phyloP scores from a whole-genome alignment of 2,888 invertebrate genomes.

The Thera obeliscata region DNA sequence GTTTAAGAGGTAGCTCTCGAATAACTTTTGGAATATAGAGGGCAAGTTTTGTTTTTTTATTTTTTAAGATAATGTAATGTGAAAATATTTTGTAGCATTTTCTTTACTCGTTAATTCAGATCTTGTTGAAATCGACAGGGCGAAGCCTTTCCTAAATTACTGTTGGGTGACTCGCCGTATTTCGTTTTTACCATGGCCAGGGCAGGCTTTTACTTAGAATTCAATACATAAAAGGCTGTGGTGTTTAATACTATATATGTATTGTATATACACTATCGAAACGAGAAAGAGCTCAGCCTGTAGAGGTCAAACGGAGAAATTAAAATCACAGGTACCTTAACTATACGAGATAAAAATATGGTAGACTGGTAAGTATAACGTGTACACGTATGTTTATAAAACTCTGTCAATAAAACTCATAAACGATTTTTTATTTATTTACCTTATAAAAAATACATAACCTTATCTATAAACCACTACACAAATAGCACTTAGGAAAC shows the following conservation, averaged over 20 bases:
- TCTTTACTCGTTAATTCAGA: conserved; percentile 60
- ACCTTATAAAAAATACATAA: too few relatives aligned
- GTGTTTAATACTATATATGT: conserved; percentile 37
- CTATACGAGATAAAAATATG: too few relatives aligned
- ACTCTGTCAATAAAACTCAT: too few relatives aligned
- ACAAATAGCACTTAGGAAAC: too few relatives aligned
- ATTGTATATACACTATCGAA: conserved; percentile 37
- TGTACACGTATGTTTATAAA: too few relatives aligned
- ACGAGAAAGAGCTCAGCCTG: conserved; percentile 28
- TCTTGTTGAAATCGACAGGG: conserved; percentile 66
- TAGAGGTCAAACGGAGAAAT: not conserved
- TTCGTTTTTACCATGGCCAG: conserved; percentile 46
- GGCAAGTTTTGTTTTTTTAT: too few relatives aligned
- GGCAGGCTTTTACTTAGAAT: conserved; percentile 43
- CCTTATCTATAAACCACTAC: too few relatives aligned
- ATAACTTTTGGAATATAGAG: too few relatives aligned
- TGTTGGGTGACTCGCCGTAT: conserved; percentile 63
- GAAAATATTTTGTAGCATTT: conserved; percentile 40
- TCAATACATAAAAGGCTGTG: conserved; percentile 42
- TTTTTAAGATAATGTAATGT: not conserved
- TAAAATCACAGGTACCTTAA: not conserved
- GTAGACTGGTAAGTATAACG: too few relatives aligned
- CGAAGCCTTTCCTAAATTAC: conserved; percentile 66
- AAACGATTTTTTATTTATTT: too few relatives aligned
- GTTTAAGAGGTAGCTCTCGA: too few relatives aligned